A percentile compares a stretch with the other conserved stretches of the same genome.
These are phyloP conservation scores for Rhabdomys dilectus DNA, from an alignment of 2,113 vertebrate genomes.

Conservation along the genomic window DNA sequence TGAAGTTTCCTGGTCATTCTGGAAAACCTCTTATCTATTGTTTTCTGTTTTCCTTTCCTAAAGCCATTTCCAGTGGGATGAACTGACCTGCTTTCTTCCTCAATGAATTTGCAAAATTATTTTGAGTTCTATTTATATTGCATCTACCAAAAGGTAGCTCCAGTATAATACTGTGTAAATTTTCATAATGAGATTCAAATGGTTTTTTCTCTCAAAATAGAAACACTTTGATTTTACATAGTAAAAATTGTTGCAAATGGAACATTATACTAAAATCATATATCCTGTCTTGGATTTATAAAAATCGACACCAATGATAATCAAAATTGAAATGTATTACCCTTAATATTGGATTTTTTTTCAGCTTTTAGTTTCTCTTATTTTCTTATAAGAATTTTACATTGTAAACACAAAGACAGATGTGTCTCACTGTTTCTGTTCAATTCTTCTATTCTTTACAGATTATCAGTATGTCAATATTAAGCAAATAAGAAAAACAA, in stretches of 20 bases:
- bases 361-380: no score
- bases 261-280: neutral
- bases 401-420: neutral
- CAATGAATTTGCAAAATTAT: neutral
- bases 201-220: neutral
- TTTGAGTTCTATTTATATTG: neutral
- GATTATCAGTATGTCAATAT: no score
- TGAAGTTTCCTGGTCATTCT: neutral
- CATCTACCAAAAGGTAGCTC: neutral
- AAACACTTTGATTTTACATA: neutral
- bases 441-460: neutral
- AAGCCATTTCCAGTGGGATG: neutral
- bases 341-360: neutral
- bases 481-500: neutral
- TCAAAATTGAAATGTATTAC: neutral
- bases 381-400: neutral
- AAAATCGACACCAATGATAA: neutral
- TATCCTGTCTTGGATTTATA: neutral
- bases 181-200: neutral
- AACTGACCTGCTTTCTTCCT: neutral
- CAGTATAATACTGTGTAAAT: neutral
- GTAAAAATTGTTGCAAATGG: neutral
- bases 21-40: neutral
- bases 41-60: neutral
- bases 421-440: neutral